Evolutionary conservation across 53 echinoderm and acorn worm genomes (phyloP).

Genomic region (Henricia sp.): DNA sequence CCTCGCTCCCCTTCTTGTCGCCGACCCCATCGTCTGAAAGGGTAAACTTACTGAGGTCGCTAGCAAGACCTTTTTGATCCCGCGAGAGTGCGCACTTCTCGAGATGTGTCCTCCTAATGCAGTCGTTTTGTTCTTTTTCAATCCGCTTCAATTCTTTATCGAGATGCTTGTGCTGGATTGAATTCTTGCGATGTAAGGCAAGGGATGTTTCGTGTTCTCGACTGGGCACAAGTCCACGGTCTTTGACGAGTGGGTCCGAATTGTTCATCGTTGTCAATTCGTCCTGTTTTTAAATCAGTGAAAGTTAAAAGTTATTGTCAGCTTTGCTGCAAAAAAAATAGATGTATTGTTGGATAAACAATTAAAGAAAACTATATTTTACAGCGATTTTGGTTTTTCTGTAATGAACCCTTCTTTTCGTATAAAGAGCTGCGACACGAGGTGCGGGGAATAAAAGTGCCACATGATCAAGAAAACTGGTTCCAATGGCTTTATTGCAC

Average conservation of each 20-base stretch:
- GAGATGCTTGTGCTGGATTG: conserved; percentile 31
- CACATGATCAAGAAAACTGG: too few relatives aligned
- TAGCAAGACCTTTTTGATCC: conserved; percentile 21
- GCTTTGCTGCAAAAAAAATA: too few relatives aligned
- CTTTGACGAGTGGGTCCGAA: conserved; percentile 23
- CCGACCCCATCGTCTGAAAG: not conserved
- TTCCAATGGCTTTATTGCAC: too few relatives aligned
- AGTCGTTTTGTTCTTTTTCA: conserved; percentile 27
- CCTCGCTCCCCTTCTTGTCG: not conserved
- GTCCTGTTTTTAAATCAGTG: too few relatives aligned
- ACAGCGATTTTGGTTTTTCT: too few relatives aligned
- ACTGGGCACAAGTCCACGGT: conserved; percentile 31
- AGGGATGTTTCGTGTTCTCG: conserved; percentile 24
- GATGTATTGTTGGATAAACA: too few relatives aligned
- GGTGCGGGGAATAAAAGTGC: too few relatives aligned
- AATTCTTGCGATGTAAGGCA: conserved; percentile 33
- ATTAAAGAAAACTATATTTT: too few relatives aligned
- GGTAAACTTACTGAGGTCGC: conserved; percentile 19
- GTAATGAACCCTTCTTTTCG: too few relatives aligned
- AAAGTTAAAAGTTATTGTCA: too few relatives aligned
- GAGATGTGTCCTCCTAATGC: conserved; percentile 29
- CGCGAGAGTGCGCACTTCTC: conserved; percentile 35
- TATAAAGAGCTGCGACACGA: too few relatives aligned
- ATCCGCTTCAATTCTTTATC: conserved; percentile 21
- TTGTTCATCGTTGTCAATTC: conserved; percentile 16